Base-by-base conservation (phyloP, 2,888 invertebrate species). In the Cephus runcator region DNA sequence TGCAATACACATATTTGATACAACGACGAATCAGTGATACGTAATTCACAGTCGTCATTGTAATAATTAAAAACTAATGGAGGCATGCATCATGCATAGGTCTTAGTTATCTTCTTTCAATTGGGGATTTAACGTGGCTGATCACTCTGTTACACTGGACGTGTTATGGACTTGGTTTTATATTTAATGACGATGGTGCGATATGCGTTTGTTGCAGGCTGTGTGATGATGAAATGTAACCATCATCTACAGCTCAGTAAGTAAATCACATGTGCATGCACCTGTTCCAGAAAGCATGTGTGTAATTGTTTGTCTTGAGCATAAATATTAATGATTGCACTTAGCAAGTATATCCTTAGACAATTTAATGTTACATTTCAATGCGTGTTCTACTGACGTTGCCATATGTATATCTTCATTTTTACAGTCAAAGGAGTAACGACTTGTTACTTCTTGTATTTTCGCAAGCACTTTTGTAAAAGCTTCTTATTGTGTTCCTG, bases 171-270 rank as follows among this genome's bases (percentile, higher is more conserved):
- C 33, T 71, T 12, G 31, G 31, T 71, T 56, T 40, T 34, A 15
- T 12, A 71, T n/a, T 79, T 69, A 77, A 84, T 82, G 81, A 86
- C 78, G 80, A 83, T 82, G 77, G 81, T 83, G 81, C 81, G 77
- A 87, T 87, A 84, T 88, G 85, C 83, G 83, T 89, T 87, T 90
- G 87, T 91, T 91, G 87, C 92, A 92, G 92, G 89, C 90, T 91
- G 89, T 89, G 90, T 90, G 92, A 92, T 88, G 91, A 91, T 90
- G 91, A 91, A 88, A 90, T 91, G 88, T 92, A 91, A 89, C 88
- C 89, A 89, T 89, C 90, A 89, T 90, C 88, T 89, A 84, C 89
- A 89, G 89, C 88, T 87, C 85, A 89, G 90, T 90, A 90, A 90
- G 90, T 90, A 90, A 89, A 83, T 81, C 79, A 83, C 79, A 84